Base-by-base conservation (phyloP, 2,113 vertebrate genomes). In the Vireo altiloquus region DNA sequence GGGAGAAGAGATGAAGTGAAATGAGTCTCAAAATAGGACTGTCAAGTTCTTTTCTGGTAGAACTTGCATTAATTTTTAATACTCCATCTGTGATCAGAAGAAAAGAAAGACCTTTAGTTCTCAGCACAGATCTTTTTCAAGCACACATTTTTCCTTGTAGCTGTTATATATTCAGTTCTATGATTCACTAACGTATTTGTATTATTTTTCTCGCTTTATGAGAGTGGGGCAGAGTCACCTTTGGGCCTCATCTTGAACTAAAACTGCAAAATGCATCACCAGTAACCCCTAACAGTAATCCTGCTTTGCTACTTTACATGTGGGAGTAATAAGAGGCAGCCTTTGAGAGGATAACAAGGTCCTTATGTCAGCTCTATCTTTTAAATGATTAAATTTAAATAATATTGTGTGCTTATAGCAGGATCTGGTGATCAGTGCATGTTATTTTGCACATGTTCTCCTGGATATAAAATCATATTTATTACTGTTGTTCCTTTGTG, bases 11-110 rank as follows among this genome's bases (percentile, higher is more conserved):
- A 90, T 6, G 8, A 96, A 96, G 81, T 87, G 59, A 96, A 94
- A 96, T 74, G 85, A 96, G 79, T 94, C 94, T 96, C 53, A 93
- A 96, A 96, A 97, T 97, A 96, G 94, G 85, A 88, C 88, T 95
- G 94, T 97, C 93, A 96, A 96, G 93, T 92, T 97, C 88, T 96
- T 94, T 95, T 96, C 92, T 94, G 71, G 87, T 93, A 93, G 85
- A 94, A 90, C 82, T 94, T 69, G 70, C 89, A 97, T 97, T 97
- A 97, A 97, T 97, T 96, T 97, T 97, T 97, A 97, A 97, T 97
- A 92, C 92, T 94, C 92, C 92, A 95, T 96, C 96, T 96, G 93
- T 93, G 95, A 96, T 96, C 93, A 97, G 95, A 92, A 93, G 95
- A 95, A 87, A 89, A 96, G 77, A 89, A 86, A 94, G 93, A 96